Evolutionary conservation across 2,113 vertebrate genomes (phyloP), one percentile per base, ranked within the genome.

Genomic region (Beaufortia kweichowensis): DNA sequence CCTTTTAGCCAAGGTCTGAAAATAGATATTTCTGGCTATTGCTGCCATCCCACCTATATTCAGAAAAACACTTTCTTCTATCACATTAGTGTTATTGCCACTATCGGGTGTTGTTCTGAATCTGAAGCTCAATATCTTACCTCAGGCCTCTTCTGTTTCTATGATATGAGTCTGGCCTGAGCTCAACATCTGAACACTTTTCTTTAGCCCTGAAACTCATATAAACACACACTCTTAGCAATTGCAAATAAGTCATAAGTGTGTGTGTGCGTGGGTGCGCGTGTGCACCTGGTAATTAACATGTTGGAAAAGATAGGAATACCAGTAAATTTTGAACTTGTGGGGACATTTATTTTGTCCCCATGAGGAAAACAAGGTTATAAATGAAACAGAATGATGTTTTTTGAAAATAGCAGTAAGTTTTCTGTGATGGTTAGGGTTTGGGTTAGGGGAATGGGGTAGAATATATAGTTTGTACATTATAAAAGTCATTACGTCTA

Each of bases 41-140:
- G 84, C 87, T 90, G 88, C 89, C 87, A 89, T 86, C 86, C 84
- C 86, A 86, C 87, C 86, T 89, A 86, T 80, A 88, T 89, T 90
- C 88, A 87, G 89, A 88, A 82, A 86, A 84, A 84, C 89, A 89
- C 88, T 89, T 89, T 88, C 89, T 83, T 81, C 92, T 87, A 92
- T 92, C 86, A 83, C 83, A 92, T 92, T 92, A 92, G 86, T 76
- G 73, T 90, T 92, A 93, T 92, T 90, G 91, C 90, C 89, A 84
- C 88, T 90, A 88, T 87, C 77, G 79, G 69, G 86, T 84, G 71
- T 89, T 83, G 82, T 83, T 86, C 86, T 62, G 86, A 88, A 85
- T 88, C 86, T 57, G 82, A 82, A 87, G 78, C 86, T 85, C 86
- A 87, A 87, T 82, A 86, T 84, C 88, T 89, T 85, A 83, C 89